phyloP scores from a whole-genome alignment of 2,888 invertebrate genomes.

The Azorinus chamasolen region DNA sequence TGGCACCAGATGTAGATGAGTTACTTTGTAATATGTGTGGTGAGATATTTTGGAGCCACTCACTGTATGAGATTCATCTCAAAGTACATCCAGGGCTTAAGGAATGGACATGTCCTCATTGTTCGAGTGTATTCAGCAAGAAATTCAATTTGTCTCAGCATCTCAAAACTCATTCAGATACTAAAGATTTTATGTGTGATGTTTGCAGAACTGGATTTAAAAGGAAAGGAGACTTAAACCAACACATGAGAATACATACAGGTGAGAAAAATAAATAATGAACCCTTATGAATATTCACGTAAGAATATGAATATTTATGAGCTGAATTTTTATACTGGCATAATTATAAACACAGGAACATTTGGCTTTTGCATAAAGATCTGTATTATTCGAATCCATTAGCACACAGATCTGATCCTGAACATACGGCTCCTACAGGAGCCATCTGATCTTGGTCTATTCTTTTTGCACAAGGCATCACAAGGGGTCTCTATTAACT shows the following conservation, averaged over 20 bases:
- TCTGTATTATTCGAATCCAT: too few relatives aligned
- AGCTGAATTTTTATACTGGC: too few relatives aligned
- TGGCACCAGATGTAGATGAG: too few relatives aligned
- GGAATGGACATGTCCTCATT: conserved; percentile 9
- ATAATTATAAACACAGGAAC: too few relatives aligned
- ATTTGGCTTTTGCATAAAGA: too few relatives aligned
- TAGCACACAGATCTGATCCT: too few relatives aligned
- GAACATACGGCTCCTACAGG: too few relatives aligned
- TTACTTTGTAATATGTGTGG: neutral
- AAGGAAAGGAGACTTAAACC: conserved; percentile 24
- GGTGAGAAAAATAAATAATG: conserved; percentile 9
- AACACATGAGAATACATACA: conserved; percentile 26
- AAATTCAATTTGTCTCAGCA: conserved; percentile 18
- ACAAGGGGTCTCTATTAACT: too few relatives aligned
- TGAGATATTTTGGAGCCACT: neutral
- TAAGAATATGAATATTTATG: too few relatives aligned
- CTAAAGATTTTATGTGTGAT: conserved; percentile 5
- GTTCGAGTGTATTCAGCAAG: conserved; percentile 18
- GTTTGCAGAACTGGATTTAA: conserved; percentile 16
- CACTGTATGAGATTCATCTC: conserved; percentile 23
- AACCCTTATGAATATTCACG: too few relatives aligned
- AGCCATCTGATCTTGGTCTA: too few relatives aligned
- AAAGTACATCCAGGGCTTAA: conserved; percentile 7
- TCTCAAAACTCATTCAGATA: conserved; percentile 3
- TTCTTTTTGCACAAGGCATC: too few relatives aligned